A percentile compares a stretch with the other conserved stretches of the same genome.
phyloP scores from a whole-genome alignment of 92 coral and sea anemone genomes.

The Isaurus tuberculatus region DNA sequence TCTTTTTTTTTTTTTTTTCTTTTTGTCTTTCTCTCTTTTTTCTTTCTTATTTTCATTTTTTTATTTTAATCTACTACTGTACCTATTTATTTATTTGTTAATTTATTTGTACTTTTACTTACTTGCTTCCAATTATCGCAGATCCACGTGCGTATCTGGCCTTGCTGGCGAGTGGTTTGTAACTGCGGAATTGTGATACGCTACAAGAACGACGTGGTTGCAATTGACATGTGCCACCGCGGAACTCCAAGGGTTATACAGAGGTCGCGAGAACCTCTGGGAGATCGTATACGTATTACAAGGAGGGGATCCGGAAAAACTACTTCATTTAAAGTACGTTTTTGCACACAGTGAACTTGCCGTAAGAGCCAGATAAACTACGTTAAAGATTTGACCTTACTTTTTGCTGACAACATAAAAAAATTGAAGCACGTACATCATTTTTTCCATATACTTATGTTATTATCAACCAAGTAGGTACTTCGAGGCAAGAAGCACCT shows the following conservation, averaged over 20 bases:
- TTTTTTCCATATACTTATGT: too few relatives aligned
- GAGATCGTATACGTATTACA: slow-evolving; percentile 68
- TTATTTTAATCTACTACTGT: too few relatives aligned
- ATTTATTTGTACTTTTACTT: too few relatives aligned
- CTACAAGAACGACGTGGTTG: slow-evolving; percentile 79
- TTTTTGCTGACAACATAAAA: too few relatives aligned
- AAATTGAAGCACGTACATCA: too few relatives aligned
- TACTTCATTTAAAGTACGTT: slow-evolving; percentile 71
- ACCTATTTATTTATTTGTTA: too few relatives aligned
- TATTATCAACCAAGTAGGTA: too few relatives aligned
- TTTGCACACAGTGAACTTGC: not conserved
- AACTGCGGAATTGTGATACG: slow-evolving; percentile 91
- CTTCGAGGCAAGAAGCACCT: too few relatives aligned
- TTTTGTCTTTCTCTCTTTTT: too few relatives aligned
- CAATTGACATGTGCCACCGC: slow-evolving; percentile 85
- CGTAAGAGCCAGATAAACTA: not conserved
- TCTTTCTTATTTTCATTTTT: too few relatives aligned
- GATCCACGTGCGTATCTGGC: slow-evolving; percentile 92
- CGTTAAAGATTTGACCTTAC: not conserved
- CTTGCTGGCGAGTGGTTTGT: slow-evolving; percentile 91
- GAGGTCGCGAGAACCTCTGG: slow-evolving; percentile 72
- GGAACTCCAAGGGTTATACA: slow-evolving; percentile 80
- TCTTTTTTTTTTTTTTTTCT: too few relatives aligned
- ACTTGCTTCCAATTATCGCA: not conserved
- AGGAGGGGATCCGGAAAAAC: slow-evolving; percentile 71